Evolutionary conservation across 2,888 invertebrate species (phyloP).

Genomic region (Caenorhabditis afra): DNA sequence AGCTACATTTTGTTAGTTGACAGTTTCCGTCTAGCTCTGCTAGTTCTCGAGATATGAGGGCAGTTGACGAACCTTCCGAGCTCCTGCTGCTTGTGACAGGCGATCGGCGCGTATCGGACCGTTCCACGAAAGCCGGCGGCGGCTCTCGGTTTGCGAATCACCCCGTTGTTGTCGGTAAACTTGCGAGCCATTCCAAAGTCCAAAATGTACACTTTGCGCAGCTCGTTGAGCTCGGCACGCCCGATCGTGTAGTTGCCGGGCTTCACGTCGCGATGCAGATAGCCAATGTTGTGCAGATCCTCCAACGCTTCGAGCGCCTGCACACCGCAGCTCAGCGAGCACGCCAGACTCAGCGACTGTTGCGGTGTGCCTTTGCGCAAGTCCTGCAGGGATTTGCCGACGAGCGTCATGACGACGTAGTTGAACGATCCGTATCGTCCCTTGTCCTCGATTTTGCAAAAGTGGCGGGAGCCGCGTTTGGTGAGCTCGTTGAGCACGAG

Average conservation of each 20-base stretch:
- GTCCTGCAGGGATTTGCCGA: slow-evolving; percentile 72
- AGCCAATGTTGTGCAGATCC: slow-evolving; percentile 77
- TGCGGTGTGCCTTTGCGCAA: slow-evolving; percentile 61
- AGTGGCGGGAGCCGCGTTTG: slow-evolving; percentile 75
- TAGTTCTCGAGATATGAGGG: too few relatives aligned
- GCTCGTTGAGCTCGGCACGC: slow-evolving; percentile 65
- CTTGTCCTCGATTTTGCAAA: slow-evolving; percentile 79
- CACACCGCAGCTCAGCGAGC: slow-evolving; percentile 65
- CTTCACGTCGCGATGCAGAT: slow-evolving; percentile 70
- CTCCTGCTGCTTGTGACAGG: slow-evolving; percentile 74
- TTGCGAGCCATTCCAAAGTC: slow-evolving; percentile 73
- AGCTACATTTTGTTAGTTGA: too few relatives aligned
- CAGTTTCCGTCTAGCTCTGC: too few relatives aligned
- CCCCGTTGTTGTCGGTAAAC: slow-evolving; percentile 70
- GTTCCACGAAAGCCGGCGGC: slow-evolving; percentile 78
- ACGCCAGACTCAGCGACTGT: slow-evolving; percentile 63
- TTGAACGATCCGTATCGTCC: slow-evolving; percentile 77
- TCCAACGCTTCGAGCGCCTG: slow-evolving; percentile 69
- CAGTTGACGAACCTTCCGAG: slow-evolving; percentile 62
- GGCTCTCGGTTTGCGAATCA: slow-evolving; percentile 73
- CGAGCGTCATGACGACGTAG: slow-evolving; percentile 79
- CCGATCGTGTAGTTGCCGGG: slow-evolving; percentile 73
- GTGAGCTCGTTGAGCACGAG: slow-evolving; percentile 75
- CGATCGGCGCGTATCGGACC: slow-evolving; percentile 77
- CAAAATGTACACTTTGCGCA: slow-evolving; percentile 70